phyloP scores from a whole-genome alignment of 2,888 invertebrate genomes.

The Caradrina kadenii region DNA sequence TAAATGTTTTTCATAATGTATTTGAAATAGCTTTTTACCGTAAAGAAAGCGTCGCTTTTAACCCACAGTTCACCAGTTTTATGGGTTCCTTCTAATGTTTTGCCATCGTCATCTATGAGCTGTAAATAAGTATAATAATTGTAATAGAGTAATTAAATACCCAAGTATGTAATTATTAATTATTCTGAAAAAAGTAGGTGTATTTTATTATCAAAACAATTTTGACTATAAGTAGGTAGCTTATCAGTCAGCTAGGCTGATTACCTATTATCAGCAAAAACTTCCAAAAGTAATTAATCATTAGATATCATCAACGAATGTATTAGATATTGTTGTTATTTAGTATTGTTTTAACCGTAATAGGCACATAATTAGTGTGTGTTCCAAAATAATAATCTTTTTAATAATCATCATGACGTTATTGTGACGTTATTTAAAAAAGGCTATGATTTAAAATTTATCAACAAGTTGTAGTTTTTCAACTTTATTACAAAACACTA shows the following conservation, averaged over 20 bases:
- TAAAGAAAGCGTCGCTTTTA: slow-evolving; percentile 74
- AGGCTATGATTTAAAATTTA: not conserved
- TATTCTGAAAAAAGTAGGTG: not conserved
- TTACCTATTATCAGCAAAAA: slow-evolving; percentile 14
- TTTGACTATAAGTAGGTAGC: not conserved
- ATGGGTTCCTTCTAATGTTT: slow-evolving; percentile 58
- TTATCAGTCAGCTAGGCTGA: slow-evolving; percentile 5
- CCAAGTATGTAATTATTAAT: not conserved
- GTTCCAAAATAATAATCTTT: not conserved
- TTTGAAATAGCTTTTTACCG: slow-evolving; percentile 57
- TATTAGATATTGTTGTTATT: slow-evolving; percentile 7
- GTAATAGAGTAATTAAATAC: not conserved
- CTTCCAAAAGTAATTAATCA: slow-evolving; percentile 22
- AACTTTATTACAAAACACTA: no score
- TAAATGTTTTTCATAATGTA: not conserved
- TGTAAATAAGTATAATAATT: slow-evolving; percentile 55
- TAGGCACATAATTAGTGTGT: not conserved
- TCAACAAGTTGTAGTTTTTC: no score
- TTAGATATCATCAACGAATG: slow-evolving; percentile 16
- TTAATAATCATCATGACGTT: not conserved
- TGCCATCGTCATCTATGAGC: slow-evolving; percentile 68
- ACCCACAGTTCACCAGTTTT: slow-evolving; percentile 73
- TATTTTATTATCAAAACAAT: not conserved
- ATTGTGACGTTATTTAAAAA: not conserved
- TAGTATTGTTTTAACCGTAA: not conserved